Base-by-base conservation (phyloP, 2,113 vertebrate genomes). In the Serilophus lunatus region DNA sequence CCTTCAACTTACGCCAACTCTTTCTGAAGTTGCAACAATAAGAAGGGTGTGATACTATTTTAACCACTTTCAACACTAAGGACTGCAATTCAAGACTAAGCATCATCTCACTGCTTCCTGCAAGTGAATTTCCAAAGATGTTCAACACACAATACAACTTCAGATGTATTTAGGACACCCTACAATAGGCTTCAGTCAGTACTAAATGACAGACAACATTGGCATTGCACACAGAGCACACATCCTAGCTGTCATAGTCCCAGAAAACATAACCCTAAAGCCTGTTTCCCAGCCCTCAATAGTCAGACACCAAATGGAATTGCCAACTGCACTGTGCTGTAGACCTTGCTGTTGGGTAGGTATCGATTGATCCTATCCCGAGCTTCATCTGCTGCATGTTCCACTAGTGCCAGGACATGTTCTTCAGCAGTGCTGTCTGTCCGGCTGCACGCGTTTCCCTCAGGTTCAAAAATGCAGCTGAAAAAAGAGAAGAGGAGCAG, bases 391-490 rank as follows among this genome's bases (percentile, higher is more conserved):
- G 99, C 99, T 0, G 99, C 99, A 4, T 99, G 99, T 88, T 99
- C 99, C 86, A 99, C 99, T 61, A 99, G 98, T 3, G 99, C 99
- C 90, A 99, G 95, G 81, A 99, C 99, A 12, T 99, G 99, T 86
- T 99, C 99, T 96, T 99, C 99, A 3, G 99, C 99, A 5, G 99
- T 99, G 92, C 99, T 99, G 97, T 99, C 99, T 1, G 99, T 99
- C 95, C 99, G 94, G 94, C 99, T 99, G 97, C 99, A 99, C 0
- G 99, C 99, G 2, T 98, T 99, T 22, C 99, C 99, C 96, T 99
- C 99, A 1, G 98, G 99, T 97, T 99, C 99, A 96, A 98, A 99
- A 91, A 99, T 96, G 90, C 99, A 99, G 96, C 99, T 99, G n/a
- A 82, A 86, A 96, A 77, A 77, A 95, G 68, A 76, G 86, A 89